Evolutionary conservation across 2,113 vertebrate species (phyloP), one percentile per base, ranked within the genome.

Genomic region (Cricetomys ansorgei): DNA sequence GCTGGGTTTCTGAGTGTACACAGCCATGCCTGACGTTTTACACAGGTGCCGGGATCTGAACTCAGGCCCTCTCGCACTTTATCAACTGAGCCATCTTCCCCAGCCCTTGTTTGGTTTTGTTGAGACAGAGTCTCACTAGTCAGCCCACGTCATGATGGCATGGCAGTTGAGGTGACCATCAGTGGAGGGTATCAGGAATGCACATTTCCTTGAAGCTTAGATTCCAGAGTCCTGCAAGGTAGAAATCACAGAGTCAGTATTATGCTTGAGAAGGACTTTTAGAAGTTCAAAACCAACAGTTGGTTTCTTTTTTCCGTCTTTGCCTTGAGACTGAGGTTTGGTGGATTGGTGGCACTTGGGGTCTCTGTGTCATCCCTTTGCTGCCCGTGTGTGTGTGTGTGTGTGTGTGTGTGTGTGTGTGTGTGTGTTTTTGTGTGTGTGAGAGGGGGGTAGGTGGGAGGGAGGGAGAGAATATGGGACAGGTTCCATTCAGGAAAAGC

Each of bases 301-400:
- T 0, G 5, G 45, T 72, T 86, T 72, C 84, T 81, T 76, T 27
- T 55, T 27, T 65, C 62, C 64, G 48, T 48, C 88, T 89, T 85
- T 34, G 89, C 40, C 5, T 57, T 45, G 40, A 37, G 8, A 67
- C 8, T 1, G 0, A 40, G 19, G 9, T 25, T 75, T 72, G 55
- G 21, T 21, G 48, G 40, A 50, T 21, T 1, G 7, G 9, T 0
- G 0, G 62, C 48, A 57, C 5, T 1, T 5, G 64, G 53, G 23
- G 43, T 70, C 31, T 83, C 6, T 4, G 34, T 29, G 7, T 15
- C 21, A 16, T 1, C 59, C 50, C 11, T 43, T 67, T 5, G 31
- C 37, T 7, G 16, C 7, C 12, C 17, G 1, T 23, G 3, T 40
- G 25, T 40, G 37, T 15, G 1, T 37, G 21, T 37, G 3, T n/a